Evolutionary conservation across 2,797 vertebrate species (phyloP).

Genomic region (Notolepis coatsorum): DNA sequence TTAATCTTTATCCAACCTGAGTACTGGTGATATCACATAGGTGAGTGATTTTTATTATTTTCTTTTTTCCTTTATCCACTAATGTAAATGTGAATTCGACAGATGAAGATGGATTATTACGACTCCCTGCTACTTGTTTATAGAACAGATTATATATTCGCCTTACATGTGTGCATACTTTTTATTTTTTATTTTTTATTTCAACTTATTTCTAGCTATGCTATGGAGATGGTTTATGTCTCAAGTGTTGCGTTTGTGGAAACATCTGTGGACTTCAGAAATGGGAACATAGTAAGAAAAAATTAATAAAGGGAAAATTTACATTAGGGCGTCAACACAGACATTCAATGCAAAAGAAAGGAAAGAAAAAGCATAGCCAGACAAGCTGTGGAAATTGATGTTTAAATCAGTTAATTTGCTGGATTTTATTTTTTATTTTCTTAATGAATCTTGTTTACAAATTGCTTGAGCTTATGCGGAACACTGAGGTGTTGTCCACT

Average conservation of each 20-base stretch:
- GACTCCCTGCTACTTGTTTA: conserved; percentile 64
- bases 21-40: conserved; percentile 54
- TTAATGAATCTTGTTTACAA: conserved; percentile 27
- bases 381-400: conserved; percentile 33
- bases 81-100: conserved; percentile 77
- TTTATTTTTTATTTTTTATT: conserved; percentile 57
- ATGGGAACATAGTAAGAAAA: conserved; percentile 48
- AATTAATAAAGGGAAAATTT: conserved; percentile 68
- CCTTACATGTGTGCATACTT: conserved; percentile 72
- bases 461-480: conserved; percentile 12
- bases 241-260: conserved; percentile 36
- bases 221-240: conserved; percentile 48
- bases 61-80: conserved; percentile 40
- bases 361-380: neutral
- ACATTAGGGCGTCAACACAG: conserved; percentile 36
- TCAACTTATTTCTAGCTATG: conserved; percentile 71
- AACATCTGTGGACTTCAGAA: conserved; percentile 53
- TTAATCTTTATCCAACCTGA: conserved; percentile 18
- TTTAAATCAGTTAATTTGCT: conserved; percentile 48
- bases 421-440: conserved; percentile 1
- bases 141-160: conserved; percentile 77
- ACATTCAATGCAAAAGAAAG: conserved; percentile 22
- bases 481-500: neutral
- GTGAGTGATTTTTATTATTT: conserved; percentile 19
- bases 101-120: conserved; percentile 60